Evolutionary conservation across 2,113 vertebrate genomes (phyloP).

Genomic region (Clarias gariepinus): DNA sequence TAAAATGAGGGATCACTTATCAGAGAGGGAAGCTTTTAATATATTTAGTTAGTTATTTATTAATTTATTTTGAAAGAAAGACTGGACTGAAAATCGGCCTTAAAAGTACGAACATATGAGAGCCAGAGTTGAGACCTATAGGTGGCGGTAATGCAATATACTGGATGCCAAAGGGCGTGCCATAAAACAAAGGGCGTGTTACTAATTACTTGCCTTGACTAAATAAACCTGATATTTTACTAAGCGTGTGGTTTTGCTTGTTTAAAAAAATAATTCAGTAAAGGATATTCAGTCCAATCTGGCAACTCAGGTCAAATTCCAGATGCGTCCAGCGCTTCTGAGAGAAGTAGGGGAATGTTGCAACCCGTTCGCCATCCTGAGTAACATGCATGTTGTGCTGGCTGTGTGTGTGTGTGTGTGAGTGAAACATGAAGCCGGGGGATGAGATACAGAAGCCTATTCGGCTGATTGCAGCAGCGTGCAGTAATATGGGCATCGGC

Average conservation of each 20-base stretch:
- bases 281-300: background rate
- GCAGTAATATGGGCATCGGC: constrained; percentile 71
- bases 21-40: too few species aligned
- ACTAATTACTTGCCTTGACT: background rate
- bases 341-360: background rate
- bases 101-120: too few species aligned
- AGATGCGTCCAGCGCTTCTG: background rate
- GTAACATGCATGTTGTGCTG: background rate
- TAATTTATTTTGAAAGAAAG: too few species aligned
- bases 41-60: too few species aligned
- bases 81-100: too few species aligned
- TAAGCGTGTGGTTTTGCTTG: background rate
- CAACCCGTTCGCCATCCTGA: background rate
- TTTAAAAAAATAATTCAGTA: background rate
- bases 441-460: constrained; percentile 63
- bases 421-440: constrained; percentile 12
- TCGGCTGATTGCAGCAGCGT: constrained; percentile 71
- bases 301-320: background rate
- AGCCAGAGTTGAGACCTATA: too few species aligned
- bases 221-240: background rate
- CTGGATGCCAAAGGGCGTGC: too few species aligned
- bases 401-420: background rate
- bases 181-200: too few species aligned
- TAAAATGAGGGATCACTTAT: too few species aligned
- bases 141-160: too few species aligned